Conservation (phyloP, 2,113 vertebrate genomes). For the Dolichallabes microphthalmus region DNA sequence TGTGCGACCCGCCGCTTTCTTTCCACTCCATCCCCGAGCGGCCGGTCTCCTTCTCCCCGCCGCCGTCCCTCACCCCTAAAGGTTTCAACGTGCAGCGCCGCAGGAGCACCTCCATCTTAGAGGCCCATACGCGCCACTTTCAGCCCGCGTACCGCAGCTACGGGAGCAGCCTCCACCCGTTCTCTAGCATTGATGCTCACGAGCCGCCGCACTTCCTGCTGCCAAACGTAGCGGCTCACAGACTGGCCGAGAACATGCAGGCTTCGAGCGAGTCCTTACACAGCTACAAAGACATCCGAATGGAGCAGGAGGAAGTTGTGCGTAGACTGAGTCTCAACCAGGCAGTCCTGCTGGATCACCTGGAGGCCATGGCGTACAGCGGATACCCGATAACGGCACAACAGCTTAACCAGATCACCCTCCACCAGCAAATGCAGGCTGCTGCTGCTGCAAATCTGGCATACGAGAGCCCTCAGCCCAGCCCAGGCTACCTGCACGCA, state of each 20-base stretch:
- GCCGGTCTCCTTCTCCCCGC: conserved; percentile 94
- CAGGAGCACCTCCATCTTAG: conserved; percentile 97
- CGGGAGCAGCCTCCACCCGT: conserved; percentile 83
- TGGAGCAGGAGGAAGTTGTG: conserved; percentile 82
- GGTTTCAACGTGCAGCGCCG: conserved; percentile 87
- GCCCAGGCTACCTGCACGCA: conserved; percentile 77
- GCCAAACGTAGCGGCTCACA: conserved; percentile 76
- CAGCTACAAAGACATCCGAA: conserved; percentile 78
- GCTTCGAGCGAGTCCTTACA: conserved; percentile 76
- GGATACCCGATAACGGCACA: conserved; percentile 71
- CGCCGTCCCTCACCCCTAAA: conserved; percentile 87
- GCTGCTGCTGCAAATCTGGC: conserved; percentile 77
- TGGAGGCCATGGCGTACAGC: conserved; percentile 73
- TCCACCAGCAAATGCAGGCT: conserved; percentile 74
- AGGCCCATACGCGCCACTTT: conserved; percentile 90
- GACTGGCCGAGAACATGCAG: conserved; percentile 81
- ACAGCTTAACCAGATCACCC: conserved; percentile 67
- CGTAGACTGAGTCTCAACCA: conserved; percentile 86
- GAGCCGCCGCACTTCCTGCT: conserved; percentile 67
- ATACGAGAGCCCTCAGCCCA: conserved; percentile 79
- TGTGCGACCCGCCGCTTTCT: conserved; percentile 86
- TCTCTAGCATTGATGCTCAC: conserved; percentile 74
- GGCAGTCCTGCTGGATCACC: conserved; percentile 77
- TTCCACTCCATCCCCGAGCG: conserved; percentile 91
- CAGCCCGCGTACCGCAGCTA: conserved; percentile 85